Base-by-base conservation (phyloP, 2,113 vertebrate species). In the Zapus hudsonius region DNA sequence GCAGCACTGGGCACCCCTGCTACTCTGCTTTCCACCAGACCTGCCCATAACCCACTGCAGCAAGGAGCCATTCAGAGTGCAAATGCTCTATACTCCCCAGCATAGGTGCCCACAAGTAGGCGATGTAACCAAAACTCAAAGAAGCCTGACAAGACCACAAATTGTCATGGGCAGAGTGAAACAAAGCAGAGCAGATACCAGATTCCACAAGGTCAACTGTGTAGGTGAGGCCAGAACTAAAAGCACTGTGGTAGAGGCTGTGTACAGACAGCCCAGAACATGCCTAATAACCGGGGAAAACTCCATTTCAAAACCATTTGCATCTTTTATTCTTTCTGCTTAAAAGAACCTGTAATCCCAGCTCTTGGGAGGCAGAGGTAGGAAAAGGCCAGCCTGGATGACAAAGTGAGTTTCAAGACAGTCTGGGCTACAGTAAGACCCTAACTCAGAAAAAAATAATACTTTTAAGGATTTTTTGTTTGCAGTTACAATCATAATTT, bases 151-250 rank as follows among this genome's bases (percentile, higher is more conserved):
- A 70, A 61, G 80, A 94, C 64, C 61, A 96, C 76, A 84, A 11
- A 16, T 70, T 36, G 31, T 55, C 52, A 90, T 81, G 29, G 31
- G 86, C 61, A 92, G 47, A 84, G 47, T 8, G 2, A 94, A 89
- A 66, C 64, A 55, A 90, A 92, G 63, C 40, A 87, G 91, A 27
- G 42, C 42, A 73, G n/a, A 67, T 31, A 84, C 57, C 25, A 78
- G 55, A 59, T 90, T 87, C 82, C 64, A 61, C 66, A 89, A 94
- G 90, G 69, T 72, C 67, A 63, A 31, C n/a, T 83, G 84, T 72
- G 11, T 75, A 85, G 74, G 76, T 25, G 42, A 72, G 27, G 44
- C 38, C n/a, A 55, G 17, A 81, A 59, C 47, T 66, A 13, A 80
- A 92, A 91, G 27, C 52, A 40, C 44, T 19, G 27, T 22, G 22